Evolutionary conservation across 2,113 vertebrate species (phyloP).

Genomic region (Balaeniceps rex): DNA sequence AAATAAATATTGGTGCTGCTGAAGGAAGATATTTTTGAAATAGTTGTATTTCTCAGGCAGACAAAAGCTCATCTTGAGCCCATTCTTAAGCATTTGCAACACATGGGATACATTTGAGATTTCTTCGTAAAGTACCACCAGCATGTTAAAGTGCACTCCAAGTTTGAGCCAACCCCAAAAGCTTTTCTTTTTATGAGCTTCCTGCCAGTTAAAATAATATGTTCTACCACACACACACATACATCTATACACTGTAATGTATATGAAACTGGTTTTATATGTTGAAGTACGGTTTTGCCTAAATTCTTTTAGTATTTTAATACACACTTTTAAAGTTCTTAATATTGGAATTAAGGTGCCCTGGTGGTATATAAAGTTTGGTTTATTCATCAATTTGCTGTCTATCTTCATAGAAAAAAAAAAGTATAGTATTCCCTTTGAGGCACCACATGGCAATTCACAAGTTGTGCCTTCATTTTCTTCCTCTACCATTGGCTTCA

Average conservation of each 20-base stretch:
- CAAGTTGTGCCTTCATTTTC: not conserved
- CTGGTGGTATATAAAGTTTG: not conserved
- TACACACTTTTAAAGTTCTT: not conserved
- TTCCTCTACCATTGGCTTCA: not conserved
- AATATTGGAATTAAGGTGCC: not conserved
- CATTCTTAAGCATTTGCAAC: constrained; percentile 42
- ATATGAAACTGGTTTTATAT: not conserved
- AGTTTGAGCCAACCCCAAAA: constrained; percentile 22
- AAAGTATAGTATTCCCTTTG: not conserved
- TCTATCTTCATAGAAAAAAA: not conserved
- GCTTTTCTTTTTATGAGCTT: constrained; percentile 51
- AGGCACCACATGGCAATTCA: not conserved
- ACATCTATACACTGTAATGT: not conserved
- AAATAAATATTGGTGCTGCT: constrained; percentile 44
- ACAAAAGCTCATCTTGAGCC: constrained; percentile 38
- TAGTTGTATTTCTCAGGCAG: not conserved
- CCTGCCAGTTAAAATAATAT: constrained; percentile 40
- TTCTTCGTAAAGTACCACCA: constrained; percentile 33
- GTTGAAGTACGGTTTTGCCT: not conserved
- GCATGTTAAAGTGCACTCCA: not conserved
- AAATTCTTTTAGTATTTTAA: not conserved
- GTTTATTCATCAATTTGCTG: not conserved
- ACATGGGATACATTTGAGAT: constrained; percentile 59
- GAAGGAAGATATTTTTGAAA: constrained; percentile 19
- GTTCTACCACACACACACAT: not conserved